Conservation (phyloP, 2,797 vertebrate genomes). For the Artibeus lituratus region DNA sequence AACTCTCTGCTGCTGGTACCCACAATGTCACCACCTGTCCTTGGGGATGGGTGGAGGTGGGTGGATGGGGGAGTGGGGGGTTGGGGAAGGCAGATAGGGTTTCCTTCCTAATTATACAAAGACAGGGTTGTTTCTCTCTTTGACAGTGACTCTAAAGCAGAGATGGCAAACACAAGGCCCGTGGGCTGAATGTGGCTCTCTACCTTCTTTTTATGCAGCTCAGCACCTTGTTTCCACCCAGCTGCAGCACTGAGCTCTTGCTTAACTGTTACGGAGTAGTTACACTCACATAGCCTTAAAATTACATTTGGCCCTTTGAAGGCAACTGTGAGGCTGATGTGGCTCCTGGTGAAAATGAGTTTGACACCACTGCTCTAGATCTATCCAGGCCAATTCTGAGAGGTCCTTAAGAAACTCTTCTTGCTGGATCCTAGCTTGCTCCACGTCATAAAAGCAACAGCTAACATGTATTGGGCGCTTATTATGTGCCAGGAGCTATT, state of each 20-base stretch:
- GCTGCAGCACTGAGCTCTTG: too few species aligned
- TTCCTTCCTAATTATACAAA: not conserved
- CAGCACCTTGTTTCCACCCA: too few species aligned
- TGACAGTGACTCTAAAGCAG: not conserved
- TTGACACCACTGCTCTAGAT: not conserved
- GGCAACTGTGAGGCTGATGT: too few species aligned
- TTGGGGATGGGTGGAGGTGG: rapidly evolving
- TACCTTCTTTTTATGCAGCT: too few species aligned
- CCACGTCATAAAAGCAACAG: not conserved
- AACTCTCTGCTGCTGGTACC: not conserved
- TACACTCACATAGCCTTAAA: too few species aligned
- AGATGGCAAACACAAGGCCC: too few species aligned
- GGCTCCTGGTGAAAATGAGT: too few species aligned
- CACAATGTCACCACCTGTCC: not conserved
- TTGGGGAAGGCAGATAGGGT: rapidly evolving
- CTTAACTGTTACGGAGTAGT: too few species aligned
- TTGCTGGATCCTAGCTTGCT: not conserved
- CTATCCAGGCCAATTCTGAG: not conserved
- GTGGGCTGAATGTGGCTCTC: too few species aligned
- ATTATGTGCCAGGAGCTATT: not conserved
- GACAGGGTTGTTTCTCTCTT: not conserved
- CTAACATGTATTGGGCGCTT: not conserved
- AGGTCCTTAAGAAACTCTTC: not conserved
- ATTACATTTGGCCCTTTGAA: too few species aligned
- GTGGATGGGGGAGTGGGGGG: too few species aligned